phyloP scores from a whole-genome alignment of 64 coral and sea anemone species.

The Montipora sp. region DNA sequence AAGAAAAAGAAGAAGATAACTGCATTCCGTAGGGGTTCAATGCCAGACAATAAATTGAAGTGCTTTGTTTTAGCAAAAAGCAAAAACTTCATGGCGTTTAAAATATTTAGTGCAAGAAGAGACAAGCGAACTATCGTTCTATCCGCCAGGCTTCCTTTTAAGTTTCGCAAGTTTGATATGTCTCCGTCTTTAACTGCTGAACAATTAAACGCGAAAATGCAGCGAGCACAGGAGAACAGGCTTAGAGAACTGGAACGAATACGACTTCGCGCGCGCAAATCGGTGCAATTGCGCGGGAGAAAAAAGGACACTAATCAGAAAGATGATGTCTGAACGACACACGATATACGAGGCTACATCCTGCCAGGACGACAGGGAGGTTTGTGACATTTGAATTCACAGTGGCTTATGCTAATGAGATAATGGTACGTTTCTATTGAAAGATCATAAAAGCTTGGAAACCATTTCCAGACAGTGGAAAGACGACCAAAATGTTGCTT shows the following conservation, averaged over 20 bases:
- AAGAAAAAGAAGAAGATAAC: neutral
- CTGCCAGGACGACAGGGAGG: neutral
- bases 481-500: too few relatives aligned
- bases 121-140: neutral
- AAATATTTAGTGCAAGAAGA: neutral
- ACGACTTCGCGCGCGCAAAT: neutral
- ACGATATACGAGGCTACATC: neutral
- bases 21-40: neutral
- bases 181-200: slow-evolving; percentile 3
- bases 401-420: too few relatives aligned
- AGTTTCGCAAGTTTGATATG: neutral
- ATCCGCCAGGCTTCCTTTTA: neutral
- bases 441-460: too few relatives aligned
- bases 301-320: neutral
- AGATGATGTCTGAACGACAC: neutral
- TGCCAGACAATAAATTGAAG: neutral
- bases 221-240: neutral
- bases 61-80: neutral
- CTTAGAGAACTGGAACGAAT: slow-evolving; percentile 12
- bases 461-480: too few relatives aligned
- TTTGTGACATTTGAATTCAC: too few relatives aligned
- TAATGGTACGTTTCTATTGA: too few relatives aligned
- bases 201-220: neutral
- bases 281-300: neutral
- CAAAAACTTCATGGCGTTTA: slow-evolving; percentile 23